Conservation (phyloP, 2,113 vertebrate genomes). For the Antigone vipio region DNA sequence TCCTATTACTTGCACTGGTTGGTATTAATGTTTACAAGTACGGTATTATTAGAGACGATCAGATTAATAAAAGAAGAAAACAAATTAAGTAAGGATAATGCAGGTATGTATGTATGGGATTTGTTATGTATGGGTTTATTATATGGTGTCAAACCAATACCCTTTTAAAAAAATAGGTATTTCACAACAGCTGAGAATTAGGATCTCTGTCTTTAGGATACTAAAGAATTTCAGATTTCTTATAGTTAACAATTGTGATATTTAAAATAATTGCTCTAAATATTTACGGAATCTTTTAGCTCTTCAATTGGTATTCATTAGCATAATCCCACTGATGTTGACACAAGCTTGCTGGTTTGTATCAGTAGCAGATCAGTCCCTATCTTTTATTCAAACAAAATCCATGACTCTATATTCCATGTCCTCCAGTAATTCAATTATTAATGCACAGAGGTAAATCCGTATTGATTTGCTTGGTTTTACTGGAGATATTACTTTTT, state of each 20-base stretch:
- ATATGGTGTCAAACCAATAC: neutral
- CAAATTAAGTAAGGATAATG: neutral
- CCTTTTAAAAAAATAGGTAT: neutral
- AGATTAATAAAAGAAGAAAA: neutral
- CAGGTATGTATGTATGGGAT: neutral
- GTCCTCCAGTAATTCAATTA: neutral
- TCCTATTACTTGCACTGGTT: neutral
- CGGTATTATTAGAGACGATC: neutral
- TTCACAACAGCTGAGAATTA: neutral
- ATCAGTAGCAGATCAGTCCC: neutral
- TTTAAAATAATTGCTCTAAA: neutral
- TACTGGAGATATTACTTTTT: constrained; percentile 11
- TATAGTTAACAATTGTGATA: neutral
- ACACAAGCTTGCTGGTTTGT: neutral
- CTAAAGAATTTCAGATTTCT: neutral
- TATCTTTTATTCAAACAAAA: neutral
- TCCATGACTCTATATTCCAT: neutral
- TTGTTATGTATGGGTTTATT: neutral
- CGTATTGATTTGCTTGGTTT: neutral
- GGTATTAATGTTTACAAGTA: neutral
- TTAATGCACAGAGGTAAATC: neutral
- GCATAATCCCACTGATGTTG: neutral
- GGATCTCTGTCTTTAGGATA: neutral
- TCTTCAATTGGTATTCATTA: neutral
- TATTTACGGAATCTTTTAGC: neutral